Evolutionary conservation across 2,113 vertebrate species (phyloP), one percentile per base, ranked within the genome.

Genomic region (Excalfactoria chinensis): DNA sequence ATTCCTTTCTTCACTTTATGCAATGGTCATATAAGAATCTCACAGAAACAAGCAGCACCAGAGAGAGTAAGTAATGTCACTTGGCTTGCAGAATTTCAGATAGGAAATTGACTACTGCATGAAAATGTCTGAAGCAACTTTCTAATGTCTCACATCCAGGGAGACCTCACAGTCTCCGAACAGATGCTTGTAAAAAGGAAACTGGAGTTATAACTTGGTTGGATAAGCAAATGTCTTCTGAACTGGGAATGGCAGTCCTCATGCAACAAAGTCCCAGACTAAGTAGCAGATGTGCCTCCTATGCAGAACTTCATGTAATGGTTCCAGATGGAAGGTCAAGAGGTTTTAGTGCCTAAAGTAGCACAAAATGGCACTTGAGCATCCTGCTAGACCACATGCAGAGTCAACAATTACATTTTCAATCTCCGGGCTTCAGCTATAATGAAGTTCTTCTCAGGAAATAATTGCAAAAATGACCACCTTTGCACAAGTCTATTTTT

Each of bases 141-240:
- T 75, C 81, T 87, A 56, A 93, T 40, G 9, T 68, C 84, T 82
- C 44, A 66, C 8, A 76, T 78, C 46, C 63, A 40, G 48, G 56
- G 69, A 77, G 87, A 77, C 74, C 87, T 91, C 88, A 64, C 62
- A 69, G 40, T 67, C 79, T 94, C 72, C 68, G 92, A 94, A 72
- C 84, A 94, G 90, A 94, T 93, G 85, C 63, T 68, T 93, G 41
- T 40, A 44, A 86, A 88, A 95, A 81, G 28, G 43, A 95, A 90
- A 88, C 30, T 78, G 88, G 66, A 89, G 37, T 70, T 90, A 55
- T 59, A 88, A 51, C 81, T 90, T 90, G 86, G 86, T 89, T 96
- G 92, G 73, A 53, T 95, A 94, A 93, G 68, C 92, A 95, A 93
- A 95, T 88, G 87, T 72, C 83, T 93, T 89, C 72, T 63, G 71